Evolutionary conservation across 1,140 invertebrate species (phyloP).

Genomic region (Amyelois transitella): DNA sequence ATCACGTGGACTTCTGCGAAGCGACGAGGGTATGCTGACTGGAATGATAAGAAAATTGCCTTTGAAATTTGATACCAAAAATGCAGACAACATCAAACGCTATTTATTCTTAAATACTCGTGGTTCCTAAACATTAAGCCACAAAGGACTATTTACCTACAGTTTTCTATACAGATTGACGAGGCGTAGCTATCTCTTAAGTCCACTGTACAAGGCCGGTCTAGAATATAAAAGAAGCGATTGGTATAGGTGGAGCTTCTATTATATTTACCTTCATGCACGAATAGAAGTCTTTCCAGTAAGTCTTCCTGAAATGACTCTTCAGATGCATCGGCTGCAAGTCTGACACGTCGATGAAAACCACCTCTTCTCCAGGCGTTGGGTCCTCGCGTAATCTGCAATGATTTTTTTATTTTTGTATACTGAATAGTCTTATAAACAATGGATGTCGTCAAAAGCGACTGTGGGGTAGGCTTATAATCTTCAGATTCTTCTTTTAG

Average conservation of each 20-base stretch:
- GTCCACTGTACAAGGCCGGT: too few species aligned
- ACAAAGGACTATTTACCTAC: too few species aligned
- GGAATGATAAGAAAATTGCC: conserved; percentile 17
- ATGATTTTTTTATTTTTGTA: background rate
- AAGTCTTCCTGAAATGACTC: conserved; percentile 56
- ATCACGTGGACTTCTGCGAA: conserved; percentile 59
- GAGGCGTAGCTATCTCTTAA: too few species aligned
- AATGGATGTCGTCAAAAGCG: too few species aligned
- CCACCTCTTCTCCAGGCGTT: conserved; percentile 56
- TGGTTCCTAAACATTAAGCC: too few species aligned
- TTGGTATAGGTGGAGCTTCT: background rate
- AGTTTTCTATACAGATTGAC: too few species aligned
- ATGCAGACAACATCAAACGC: too few species aligned
- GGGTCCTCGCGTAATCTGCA: conserved; percentile 59
- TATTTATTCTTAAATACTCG: too few species aligned
- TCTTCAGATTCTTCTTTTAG: too few species aligned
- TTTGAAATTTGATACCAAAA: conserved; percentile 1
- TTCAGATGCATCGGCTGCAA: conserved; percentile 59
- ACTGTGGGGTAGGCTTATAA: too few species aligned
- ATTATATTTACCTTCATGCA: conserved; percentile 50
- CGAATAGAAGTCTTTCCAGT: conserved; percentile 62
- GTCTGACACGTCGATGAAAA: conserved; percentile 59
- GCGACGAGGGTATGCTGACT: conserved; percentile 47
- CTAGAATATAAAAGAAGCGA: too few species aligned
- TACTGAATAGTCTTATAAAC: background rate